Evolutionary conservation across 2,797 vertebrate genomes (phyloP).

Genomic region (Streptopelia turtur): DNA sequence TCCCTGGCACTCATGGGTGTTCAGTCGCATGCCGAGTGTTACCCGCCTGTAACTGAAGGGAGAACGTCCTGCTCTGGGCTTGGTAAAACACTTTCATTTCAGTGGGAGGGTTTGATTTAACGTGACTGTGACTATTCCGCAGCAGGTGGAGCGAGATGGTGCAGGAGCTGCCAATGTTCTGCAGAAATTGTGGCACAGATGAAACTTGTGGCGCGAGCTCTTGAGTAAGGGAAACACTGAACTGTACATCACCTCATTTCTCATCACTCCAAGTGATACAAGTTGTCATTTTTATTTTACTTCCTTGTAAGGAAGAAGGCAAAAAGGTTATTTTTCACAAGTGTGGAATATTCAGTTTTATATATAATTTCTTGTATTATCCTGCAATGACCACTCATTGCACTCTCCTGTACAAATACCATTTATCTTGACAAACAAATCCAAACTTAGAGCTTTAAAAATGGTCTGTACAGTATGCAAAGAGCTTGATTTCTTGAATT

Average conservation of each 20-base stretch:
- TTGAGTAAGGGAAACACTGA: neutral
- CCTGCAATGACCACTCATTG: neutral
- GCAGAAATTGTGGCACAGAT: neutral
- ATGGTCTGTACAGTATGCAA: neutral
- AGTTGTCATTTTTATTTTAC: neutral
- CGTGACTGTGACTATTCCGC: no score
- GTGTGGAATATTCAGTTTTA: neutral
- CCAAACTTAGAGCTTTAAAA: neutral
- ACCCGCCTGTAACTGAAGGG: neutral
- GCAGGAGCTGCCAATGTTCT: neutral
- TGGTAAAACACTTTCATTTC: neutral
- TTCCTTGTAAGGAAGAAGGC: neutral
- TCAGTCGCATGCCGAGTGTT: rapidly evolving
- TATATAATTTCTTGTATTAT: neutral
- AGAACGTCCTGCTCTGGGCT: neutral
- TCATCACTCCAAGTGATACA: neutral
- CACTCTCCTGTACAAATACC: neutral
- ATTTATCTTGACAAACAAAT: neutral
- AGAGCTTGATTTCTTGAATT: neutral
- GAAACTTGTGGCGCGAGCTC: neutral
- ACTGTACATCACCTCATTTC: neutral
- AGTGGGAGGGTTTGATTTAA: neutral
- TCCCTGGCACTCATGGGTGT: neutral
- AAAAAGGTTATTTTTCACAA: neutral
- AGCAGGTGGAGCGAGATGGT: neutral